phyloP scores from a whole-genome alignment of 2,113 vertebrate genomes.

The Corynorhinus townsendii region DNA sequence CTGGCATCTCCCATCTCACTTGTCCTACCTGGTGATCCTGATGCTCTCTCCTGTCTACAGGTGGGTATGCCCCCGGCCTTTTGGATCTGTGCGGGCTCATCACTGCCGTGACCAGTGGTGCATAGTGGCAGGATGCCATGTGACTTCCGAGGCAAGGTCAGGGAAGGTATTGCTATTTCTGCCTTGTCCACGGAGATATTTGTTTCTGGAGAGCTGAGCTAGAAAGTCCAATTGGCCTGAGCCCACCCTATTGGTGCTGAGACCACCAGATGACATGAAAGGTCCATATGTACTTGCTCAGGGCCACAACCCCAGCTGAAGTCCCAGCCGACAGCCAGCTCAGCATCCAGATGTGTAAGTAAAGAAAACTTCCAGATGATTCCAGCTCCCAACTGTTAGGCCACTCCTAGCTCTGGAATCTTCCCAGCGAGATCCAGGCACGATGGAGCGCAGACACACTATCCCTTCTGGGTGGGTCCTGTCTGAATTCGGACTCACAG shows the following conservation, averaged over 20 bases:
- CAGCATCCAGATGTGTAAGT: neutral
- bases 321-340: neutral
- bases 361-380: neutral
- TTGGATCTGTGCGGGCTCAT: neutral
- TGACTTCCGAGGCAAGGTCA: neutral
- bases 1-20: neutral
- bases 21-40: neutral
- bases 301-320: neutral
- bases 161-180: neutral
- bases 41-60: neutral
- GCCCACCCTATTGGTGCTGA: neutral
- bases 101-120: neutral
- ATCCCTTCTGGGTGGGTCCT: neutral
- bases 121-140: neutral
- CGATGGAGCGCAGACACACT: neutral
- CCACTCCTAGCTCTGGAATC: neutral
- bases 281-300: neutral
- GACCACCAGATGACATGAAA: neutral
- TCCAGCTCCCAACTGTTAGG: neutral
- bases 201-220: neutral
- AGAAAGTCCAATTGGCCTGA: neutral
- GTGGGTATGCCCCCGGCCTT: neutral
- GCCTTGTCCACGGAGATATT: neutral
- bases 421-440: neutral
- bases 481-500: neutral